Base-by-base conservation (phyloP, 2,113 vertebrate species). In the Sorex fumeus region DNA sequence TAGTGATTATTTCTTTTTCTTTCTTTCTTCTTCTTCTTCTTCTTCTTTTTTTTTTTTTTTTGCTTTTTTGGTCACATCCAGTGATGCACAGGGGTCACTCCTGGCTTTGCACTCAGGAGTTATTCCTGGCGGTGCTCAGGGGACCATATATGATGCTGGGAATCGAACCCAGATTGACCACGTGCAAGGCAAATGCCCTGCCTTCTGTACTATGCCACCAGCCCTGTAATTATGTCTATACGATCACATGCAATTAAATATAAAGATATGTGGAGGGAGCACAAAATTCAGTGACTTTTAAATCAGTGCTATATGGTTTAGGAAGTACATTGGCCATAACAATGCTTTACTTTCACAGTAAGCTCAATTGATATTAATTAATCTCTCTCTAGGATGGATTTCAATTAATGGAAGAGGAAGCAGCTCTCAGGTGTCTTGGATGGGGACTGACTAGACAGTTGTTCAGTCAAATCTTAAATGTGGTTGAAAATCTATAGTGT, bases 381-480 rank as follows among this genome's bases (percentile, higher is more conserved):
- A 75, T 4, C 32, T 92, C 62, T 6, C 32, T 90, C 62, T 64
- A 89, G 66, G 53, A 94, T 92, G 15, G 19, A 77, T 78, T 86
- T 94, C 57, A 93, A 3, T 94, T 88, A 94, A 57, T 66, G 32
- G 40, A 64, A 92, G n/a, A 8, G 23, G 30, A 93, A 95, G 45
- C 53, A 57, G 36, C 27, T 81, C 76, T 87, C 62, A 70, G 67
- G 50, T 80, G 4, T 88, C 21, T 70, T 86, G 84, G 57, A 81
- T 88, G 47, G 53, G 62, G 43, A 79, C 88, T 74, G 79, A 85
- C 32, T 77, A 30, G 72, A 77, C 60, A 32, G 40, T 89, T 95
- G 27, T 88, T 93, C 76, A 84, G 0, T 25, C 62, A 25, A 72
- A 91, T 18, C 84, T 94, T 88, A 50, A 40, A 88, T 2, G 0